phyloP scores from a whole-genome alignment of 2,797 vertebrate species.

The Oreortyx pictus region DNA sequence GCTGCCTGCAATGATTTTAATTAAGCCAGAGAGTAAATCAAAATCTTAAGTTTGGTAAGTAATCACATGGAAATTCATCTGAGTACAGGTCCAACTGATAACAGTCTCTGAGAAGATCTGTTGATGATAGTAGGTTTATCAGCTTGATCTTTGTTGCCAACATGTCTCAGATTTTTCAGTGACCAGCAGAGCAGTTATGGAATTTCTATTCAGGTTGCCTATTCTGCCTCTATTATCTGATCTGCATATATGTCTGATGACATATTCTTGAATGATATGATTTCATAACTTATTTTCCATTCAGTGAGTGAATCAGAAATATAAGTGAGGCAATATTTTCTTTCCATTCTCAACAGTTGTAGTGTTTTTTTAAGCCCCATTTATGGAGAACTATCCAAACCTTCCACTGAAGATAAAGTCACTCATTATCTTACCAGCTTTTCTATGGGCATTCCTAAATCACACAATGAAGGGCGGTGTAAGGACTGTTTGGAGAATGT shows the following conservation, averaged over 20 bases:
- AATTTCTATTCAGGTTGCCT: neutral
- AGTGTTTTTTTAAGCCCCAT: neutral
- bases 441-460: neutral
- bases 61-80: neutral
- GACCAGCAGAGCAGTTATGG: neutral
- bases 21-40: neutral
- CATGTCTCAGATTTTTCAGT: neutral
- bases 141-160: neutral
- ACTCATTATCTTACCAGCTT: neutral
- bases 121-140: neutral
- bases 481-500: neutral
- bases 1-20: neutral
- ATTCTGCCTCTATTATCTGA: neutral
- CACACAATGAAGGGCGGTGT: neutral
- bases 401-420: neutral
- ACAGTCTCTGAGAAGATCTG: neutral
- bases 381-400: constrained; percentile 5
- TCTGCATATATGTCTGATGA: neutral
- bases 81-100: neutral
- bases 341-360: neutral
- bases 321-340: constrained; percentile 36
- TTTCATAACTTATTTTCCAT: constrained; percentile 31
- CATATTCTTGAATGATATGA: neutral
- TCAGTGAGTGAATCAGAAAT: constrained; percentile 10
- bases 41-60: neutral